Evolutionary conservation across 2,797 vertebrate species (phyloP), one percentile per base, ranked within the genome.

Genomic region (Malurus splendens): DNA sequence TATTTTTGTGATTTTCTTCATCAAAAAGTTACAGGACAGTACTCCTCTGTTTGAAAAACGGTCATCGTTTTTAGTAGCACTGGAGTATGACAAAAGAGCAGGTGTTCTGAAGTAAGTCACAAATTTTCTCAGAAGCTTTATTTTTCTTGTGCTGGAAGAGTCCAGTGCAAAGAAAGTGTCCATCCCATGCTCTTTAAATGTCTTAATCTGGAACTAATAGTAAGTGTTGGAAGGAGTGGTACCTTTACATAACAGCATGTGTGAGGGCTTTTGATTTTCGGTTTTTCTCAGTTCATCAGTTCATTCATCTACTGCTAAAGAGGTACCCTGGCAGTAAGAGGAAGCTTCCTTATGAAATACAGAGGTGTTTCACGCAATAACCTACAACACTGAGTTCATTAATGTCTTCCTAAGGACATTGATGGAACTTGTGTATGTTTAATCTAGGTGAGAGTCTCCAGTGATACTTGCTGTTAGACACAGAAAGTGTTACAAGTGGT

Each of bases 61-160:
- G 25, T 27, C 10, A 0, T 57, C 0, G 0, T 23, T 73, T 61
- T 47, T 59, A 28, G 10, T 62, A 55, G 41, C 10, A 2, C 11
- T 64, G 47, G n/a, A 28, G 6, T 38, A 10, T 12, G 23, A 14
- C 20, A 23, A 3, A 55, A 62, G n/a, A 55, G 12, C 15, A 10
- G 14, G 18, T 59, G 15, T 64, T 50, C 27, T 48, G 44, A 41
- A 14, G 10, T 39, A 14, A 36, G 27, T 44, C 17, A 2, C 13
- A 6, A 5, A 1, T 15, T 79, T 87, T 17, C 20, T 28, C 27
- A 9, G 9, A 0, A 20, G 27, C 5, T 57, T 42, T 42, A 1
- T 56, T 61, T 55, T 36, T 57, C 50, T n/a, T 79, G 7, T 67
- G 18, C 33, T 87, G 22, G 48, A 72, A 75, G 48, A 78, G 42